These are phyloP conservation scores for silkworm (Bombyx mori) DNA, from an alignment of 1,140 invertebrate genomes.

Conservation along the genomic window ASM3026992v2 NC_085125.1:6513501-6514000, in stretches of 20 bases:
- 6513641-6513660: not conserved
- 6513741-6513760: too few relatives aligned
- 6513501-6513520: conserved; percentile 60
- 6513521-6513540: conserved; percentile 58
- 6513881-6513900: not conserved
- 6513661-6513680: not conserved
- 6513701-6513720: too few relatives aligned
- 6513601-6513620: too few relatives aligned
- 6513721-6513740: too few relatives aligned
- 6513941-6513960: conserved; percentile 19
- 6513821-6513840: too few relatives aligned
- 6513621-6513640: not conserved
- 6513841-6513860: too few relatives aligned
- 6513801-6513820: too few relatives aligned
- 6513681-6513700: too few relatives aligned
- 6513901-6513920: conserved; percentile 1
- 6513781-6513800: too few relatives aligned
- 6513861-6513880: too few relatives aligned
- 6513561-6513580: not conserved
- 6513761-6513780: too few relatives aligned
- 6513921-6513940: conserved; percentile 7
- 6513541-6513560: conserved; percentile 23
- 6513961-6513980: conserved; percentile 8
- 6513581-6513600: not conserved
- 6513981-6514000: conserved; percentile 16